Base-by-base conservation (phyloP, 2,888 invertebrate species). In the Hetaerina titia region DNA sequence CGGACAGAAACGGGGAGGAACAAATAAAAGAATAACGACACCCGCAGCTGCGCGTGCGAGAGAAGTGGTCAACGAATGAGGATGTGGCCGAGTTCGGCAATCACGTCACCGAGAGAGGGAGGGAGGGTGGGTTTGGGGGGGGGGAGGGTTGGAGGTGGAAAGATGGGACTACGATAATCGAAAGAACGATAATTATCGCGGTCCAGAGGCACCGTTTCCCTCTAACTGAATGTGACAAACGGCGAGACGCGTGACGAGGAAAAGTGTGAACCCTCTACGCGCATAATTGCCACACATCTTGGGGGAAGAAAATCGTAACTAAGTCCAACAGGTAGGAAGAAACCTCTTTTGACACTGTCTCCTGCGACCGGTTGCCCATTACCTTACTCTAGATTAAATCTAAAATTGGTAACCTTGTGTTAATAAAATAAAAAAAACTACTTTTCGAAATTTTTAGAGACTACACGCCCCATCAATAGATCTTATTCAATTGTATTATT, bases 31-130 rank as follows among this genome's bases (percentile, higher is more conserved):
- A 81, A 81, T 81, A 31, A 81, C 31, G 81, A 81, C 81, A 81
- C 31, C 81, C 81, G 81, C 81, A 81, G 81, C 81, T 81, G 81
- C 81, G 81, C 81, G 81, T 81, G 81, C 81, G 81, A 31, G 81
- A 31, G 25, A 81, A 1, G 7, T 81, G 81, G 81, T 25, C 81
- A 81, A 81, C 81, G 81, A 31, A 81, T 81, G 81, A 31, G 81
- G 81, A 81, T 81, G 81, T 81, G 81, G 81, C 81, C 81, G 81
- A 81, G 81, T 81, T 81, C 81, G 81, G 81, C 81, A 81, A 31
- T 81, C 81, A 31, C 81, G 81, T 31, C 81, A 81, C 31, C 9
- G 31, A 69, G n/a, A n/a, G n/a, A 0, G 9, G 69, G 69, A n/a
- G n/a, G n/a, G n/a, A 69, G n/a, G n/a, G 69, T 0, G 69, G n/a